Percentiles rank a stretch among this genome's conserved stretches.
phyloP scores from a whole-genome alignment of 1,140 invertebrate species.

The Drosophila littoralis region DNA sequence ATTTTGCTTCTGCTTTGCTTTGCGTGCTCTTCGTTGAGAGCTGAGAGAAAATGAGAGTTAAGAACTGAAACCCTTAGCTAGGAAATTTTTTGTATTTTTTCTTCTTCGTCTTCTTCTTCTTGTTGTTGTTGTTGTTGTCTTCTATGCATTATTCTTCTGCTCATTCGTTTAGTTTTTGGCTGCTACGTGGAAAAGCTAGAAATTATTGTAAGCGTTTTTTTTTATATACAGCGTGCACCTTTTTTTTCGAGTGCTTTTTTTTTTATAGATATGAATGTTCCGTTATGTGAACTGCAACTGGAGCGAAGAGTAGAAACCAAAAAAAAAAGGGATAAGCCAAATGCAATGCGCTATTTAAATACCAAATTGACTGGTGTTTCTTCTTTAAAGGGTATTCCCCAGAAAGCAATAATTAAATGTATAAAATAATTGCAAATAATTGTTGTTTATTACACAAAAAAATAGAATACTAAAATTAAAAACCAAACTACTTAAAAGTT shows the following conservation, averaged over 20 bases:
- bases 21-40: conserved; percentile 47
- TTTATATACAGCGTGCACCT: conserved; percentile 60
- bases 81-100: conserved; percentile 52
- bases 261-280: conserved; percentile 25
- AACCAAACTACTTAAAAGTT: conserved; percentile 76
- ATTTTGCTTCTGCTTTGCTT: conserved; percentile 28
- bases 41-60: conserved; percentile 41
- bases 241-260: conserved; percentile 27
- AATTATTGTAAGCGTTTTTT: conserved; percentile 63
- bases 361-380: neutral
- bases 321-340: neutral
- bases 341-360: conserved; percentile 8
- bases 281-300: conserved; percentile 27
- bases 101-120: too few species aligned
- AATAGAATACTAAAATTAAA: conserved; percentile 76
- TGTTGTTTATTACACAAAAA: conserved; percentile 73
- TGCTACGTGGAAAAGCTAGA: conserved; percentile 37
- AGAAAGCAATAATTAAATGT: neutral
- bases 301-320: conserved; percentile 43
- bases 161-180: neutral
- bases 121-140: neutral
- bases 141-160: neutral
- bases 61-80: conserved; percentile 79
- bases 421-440: conserved; percentile 62
- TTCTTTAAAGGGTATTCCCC: neutral